Percentiles rank a stretch among this genome's conserved stretches.
Conservation (phyloP, 1,140 invertebrate species). For the Sinella curviseta region DNA sequence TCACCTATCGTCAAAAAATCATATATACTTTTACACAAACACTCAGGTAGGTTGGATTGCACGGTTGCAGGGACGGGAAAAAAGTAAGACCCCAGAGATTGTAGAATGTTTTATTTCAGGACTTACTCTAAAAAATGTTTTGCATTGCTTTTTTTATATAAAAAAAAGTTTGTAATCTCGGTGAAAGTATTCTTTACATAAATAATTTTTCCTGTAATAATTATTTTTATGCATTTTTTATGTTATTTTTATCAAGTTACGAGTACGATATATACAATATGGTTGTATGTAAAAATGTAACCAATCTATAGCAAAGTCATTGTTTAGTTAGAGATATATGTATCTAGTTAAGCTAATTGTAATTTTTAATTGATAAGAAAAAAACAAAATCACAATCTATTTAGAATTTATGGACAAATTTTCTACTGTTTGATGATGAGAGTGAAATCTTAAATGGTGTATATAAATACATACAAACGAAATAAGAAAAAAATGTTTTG, state of each 20-base stretch:
- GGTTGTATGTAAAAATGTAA: too few species aligned
- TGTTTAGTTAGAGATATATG: too few species aligned
- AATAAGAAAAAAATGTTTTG: neutral
- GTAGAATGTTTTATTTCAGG: neutral
- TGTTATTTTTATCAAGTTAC: neutral
- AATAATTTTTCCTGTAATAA: neutral
- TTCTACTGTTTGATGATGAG: neutral
- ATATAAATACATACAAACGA: neutral
- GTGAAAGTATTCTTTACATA: constrained; percentile 12
- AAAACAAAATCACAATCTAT: too few species aligned
- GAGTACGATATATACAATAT: too few species aligned
- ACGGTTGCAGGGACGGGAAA: too few species aligned
- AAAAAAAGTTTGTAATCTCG: neutral
- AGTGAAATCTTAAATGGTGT: neutral
- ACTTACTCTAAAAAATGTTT: neutral
- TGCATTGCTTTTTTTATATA: neutral
- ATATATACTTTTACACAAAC: too few species aligned
- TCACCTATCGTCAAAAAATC: too few species aligned
- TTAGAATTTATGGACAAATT: too few species aligned
- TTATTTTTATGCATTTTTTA: neutral
- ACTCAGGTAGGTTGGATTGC: too few species aligned
- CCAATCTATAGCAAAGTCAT: too few species aligned
- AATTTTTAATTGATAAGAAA: neutral
- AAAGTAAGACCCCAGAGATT: neutral
- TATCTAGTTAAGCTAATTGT: neutral